Percentiles rank a stretch among this genome's conserved stretches.
These are phyloP conservation scores for Euura saliciscinereae DNA, from an alignment of 1,140 invertebrate species.

Conservation along the genomic window DNA sequence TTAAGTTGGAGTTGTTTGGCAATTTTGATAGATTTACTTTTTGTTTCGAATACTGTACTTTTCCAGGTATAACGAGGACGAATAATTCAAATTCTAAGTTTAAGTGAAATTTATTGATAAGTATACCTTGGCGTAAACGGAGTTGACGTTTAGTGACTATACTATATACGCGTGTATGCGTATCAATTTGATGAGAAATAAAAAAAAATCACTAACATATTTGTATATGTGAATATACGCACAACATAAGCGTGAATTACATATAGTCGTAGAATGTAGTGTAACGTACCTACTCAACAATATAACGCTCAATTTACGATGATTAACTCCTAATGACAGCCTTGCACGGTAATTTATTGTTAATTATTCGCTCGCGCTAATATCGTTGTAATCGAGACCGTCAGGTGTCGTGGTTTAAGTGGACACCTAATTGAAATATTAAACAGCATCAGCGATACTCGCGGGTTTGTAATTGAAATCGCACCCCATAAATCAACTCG, in stretches of 20 bases:
- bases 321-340: constrained; percentile 53
- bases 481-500: not conserved
- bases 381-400: constrained; percentile 25
- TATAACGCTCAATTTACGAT: constrained; percentile 53
- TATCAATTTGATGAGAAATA: no score
- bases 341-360: constrained; percentile 51
- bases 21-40: no score
- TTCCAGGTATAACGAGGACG: no score
- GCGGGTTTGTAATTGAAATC: not conserved
- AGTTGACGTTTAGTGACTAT: not conserved
- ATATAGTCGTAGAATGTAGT: not conserved
- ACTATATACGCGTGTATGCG: not conserved
- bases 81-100: no score
- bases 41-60: no score
- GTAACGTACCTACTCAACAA: constrained; percentile 47
- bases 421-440: constrained; percentile 57
- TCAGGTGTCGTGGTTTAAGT: constrained; percentile 53
- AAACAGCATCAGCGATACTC: constrained; percentile 9
- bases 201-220: not conserved
- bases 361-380: constrained; percentile 46
- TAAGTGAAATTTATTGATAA: not conserved
- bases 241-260: not conserved
- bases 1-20: no score
- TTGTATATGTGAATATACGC: not conserved
- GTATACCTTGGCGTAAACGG: not conserved